Evolutionary conservation across 92 coral and sea anemone species (phyloP), one percentile per base, ranked within the genome.

Genomic region (Diadumene lineata): DNA sequence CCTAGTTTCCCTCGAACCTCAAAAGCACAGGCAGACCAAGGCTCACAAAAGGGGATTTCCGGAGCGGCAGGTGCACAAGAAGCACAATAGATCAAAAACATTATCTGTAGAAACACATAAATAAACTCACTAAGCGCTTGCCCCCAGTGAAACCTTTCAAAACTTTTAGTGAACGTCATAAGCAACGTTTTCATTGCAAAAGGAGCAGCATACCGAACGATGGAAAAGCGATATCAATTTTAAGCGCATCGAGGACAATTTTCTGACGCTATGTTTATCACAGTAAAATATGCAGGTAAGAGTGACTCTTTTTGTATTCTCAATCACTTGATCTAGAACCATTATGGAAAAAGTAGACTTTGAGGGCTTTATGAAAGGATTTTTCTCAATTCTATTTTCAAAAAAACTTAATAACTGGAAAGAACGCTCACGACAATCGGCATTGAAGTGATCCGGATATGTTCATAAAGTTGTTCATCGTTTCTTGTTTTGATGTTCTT

Each of bases 221-320:
- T 11, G 2, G 15, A 28, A 62, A 15, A 28, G 31, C 27, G 6
- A 11, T 1, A 62, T 6, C 11, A 28, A 30, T 62, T 23, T 29
- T 56, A 2, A 24, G 26, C 28, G 61, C 32, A 34, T 56, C 23
- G 1, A 10, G 71, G 21, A 4, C 7, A 25, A 50, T 1, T 43
- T 27, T 15, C 60, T 32, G n/a, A n/a, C n/a, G n/a, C 48, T 24
- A 90, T 92, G 98, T 92, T 92, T 74, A 82, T 92, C 31, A 92
- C 92, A 18, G 98, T 92, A 11, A 76, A 85, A 1, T 89, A 86
- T 75, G 98, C 92, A 90, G 98, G 98, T 92, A 64, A 66, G 98
- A 58, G 38, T 7, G 32, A 26, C 61, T 65, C 50, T 55, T 17
- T 22, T 22, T 22, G 65, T 60, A 60, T 60, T 60, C 23, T 11